Base-by-base conservation (phyloP, 2,888 invertebrate species). In the Melitaea athalia region DNA sequence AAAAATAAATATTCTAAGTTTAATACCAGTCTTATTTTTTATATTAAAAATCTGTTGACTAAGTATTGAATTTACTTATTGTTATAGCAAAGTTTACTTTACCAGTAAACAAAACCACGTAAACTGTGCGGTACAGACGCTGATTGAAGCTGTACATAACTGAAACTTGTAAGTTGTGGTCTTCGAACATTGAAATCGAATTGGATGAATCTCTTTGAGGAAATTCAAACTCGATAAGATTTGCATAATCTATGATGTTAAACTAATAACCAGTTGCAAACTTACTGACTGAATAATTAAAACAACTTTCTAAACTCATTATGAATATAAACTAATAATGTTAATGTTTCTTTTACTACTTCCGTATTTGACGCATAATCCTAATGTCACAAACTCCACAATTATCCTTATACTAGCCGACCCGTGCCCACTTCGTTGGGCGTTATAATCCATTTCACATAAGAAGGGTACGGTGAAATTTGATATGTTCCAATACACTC, bases 131-230 rank as follows among this genome's bases (percentile, higher is more conserved):
- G 14, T 33, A n/a, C 7, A 7, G 33, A 33, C 31, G 53, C n/a
- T 33, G 7, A 55, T 55, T 33, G 24, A 55, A 55, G 8, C 14
- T 14, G 10, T 17, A 10, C 50, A 15, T 10, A 17, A 4, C 15
- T 0, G 14, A n/a, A n/a, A 33, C 31, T n/a, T 55, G 24, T 33
- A 1, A 12, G 53, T 55, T 55, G 53, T 55, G 33, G 53, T 14
- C 33, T 65, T 65, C 42, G 31, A 65, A 65, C 43, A 65, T 59
- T 59, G 64, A 59, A 71, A 71, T 68, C 65, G 53, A 68, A 71
- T 71, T 71, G 63, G 71, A n/a, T 61, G 50, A 59, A 71, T 65
- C 71, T 65, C 71, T 71, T 71, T 71, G 68, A 71, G 59, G 65
- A 63, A 65, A 59, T 65, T 65, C 45, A 57, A 47, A 59, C 61